Conservation (phyloP, 2,113 vertebrate species). For the Salvator merianae region DNA sequence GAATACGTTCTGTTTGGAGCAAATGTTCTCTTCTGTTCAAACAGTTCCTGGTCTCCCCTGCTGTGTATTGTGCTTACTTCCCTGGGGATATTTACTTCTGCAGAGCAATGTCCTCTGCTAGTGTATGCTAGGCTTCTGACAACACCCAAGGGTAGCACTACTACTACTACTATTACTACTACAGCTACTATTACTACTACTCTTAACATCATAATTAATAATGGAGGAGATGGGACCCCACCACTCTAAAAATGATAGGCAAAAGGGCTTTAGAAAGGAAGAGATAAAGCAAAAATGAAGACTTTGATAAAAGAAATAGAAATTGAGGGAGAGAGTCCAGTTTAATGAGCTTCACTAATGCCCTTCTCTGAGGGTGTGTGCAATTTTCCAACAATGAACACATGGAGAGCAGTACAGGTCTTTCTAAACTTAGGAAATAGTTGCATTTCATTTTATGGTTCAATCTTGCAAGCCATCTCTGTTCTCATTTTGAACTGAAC, state of each 20-base stretch:
- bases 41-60: slow-evolving; percentile 56
- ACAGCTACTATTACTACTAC: slow-evolving; percentile 34
- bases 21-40: slow-evolving; percentile 68
- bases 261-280: not conserved
- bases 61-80: slow-evolving; percentile 52
- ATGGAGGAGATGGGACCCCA: not conserved
- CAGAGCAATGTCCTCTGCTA: slow-evolving; percentile 46
- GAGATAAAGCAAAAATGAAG: not conserved
- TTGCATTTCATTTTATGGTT: not conserved
- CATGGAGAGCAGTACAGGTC: not conserved
- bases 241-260: slow-evolving; percentile 10
- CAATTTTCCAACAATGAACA: not conserved
- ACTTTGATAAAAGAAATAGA: not conserved
- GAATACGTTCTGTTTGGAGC: slow-evolving; percentile 73
- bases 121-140: slow-evolving; percentile 48
- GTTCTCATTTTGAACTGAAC: not conserved
- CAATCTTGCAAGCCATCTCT: not conserved
- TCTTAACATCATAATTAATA: not conserved
- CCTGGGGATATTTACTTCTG: slow-evolving; percentile 58
- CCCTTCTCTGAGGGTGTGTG: not conserved
- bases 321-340: not conserved
- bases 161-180: slow-evolving; percentile 25
- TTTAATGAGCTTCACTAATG: not conserved
- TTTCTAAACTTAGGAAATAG: not conserved
- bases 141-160: not conserved